Conservation (phyloP, 2,113 vertebrate genomes). For the Oreochromis aureus region DNA sequence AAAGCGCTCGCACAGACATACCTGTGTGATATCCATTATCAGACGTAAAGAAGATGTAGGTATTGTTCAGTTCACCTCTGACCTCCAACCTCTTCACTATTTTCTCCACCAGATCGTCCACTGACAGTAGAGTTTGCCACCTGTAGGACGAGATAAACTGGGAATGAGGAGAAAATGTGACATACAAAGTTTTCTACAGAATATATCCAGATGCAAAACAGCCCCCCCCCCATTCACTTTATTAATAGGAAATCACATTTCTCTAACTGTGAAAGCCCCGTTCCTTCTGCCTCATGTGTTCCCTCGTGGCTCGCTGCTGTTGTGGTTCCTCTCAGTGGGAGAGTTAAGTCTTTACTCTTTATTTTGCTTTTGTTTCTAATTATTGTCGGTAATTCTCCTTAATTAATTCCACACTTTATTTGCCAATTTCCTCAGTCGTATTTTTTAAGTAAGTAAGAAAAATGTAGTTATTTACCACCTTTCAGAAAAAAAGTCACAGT, state of each 20-base stretch:
- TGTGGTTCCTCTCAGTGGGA: not conserved
- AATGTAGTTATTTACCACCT: not conserved
- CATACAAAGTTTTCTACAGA: not conserved
- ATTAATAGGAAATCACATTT: not conserved
- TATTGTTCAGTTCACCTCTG: constrained; percentile 84
- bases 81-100: constrained; percentile 82
- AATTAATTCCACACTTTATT: not conserved
- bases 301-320: not conserved
- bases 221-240: not conserved
- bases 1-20: constrained; percentile 4
- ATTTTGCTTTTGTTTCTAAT: not conserved
- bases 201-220: not conserved
- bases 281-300: not conserved
- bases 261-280: not conserved
- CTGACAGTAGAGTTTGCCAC: constrained; percentile 94
- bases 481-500: not conserved
- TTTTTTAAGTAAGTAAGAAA: not conserved
- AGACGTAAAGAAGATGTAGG: constrained; percentile 93
- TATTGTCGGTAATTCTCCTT: not conserved
- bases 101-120: constrained; percentile 93
- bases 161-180: not conserved
- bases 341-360: not conserved
- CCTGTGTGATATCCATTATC: constrained; percentile 98
- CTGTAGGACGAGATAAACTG: constrained; percentile 50
- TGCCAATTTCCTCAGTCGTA: not conserved